Evolutionary conservation across 1,140 invertebrate species (phyloP).

Genomic region (Ericerus pela): DNA sequence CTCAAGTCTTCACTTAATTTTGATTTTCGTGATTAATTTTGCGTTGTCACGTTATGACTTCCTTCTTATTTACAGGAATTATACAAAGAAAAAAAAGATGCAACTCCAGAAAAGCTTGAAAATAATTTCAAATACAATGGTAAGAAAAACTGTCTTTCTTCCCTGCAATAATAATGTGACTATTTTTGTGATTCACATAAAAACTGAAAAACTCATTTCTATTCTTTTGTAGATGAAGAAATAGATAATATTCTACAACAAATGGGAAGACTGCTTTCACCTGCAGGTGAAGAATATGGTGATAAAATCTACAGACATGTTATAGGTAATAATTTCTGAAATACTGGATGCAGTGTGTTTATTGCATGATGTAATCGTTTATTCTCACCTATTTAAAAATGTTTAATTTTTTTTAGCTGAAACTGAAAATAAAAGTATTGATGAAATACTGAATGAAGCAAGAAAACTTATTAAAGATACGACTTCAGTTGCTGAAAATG

Average conservation of each 20-base stretch:
- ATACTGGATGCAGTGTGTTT: background rate
- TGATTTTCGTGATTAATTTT: background rate
- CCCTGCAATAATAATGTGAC: background rate
- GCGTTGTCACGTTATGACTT: background rate
- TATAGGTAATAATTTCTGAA: background rate
- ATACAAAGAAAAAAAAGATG: background rate
- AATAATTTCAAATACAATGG: background rate
- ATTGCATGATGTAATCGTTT: background rate
- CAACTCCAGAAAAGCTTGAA: background rate
- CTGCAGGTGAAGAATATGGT: background rate
- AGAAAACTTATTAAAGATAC: background rate
- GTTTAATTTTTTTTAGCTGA: background rate
- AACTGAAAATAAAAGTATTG: slow-evolving; percentile 3
- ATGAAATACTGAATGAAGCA: background rate
- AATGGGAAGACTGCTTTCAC: background rate
- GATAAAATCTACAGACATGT: background rate
- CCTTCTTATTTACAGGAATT: background rate
- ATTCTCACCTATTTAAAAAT: background rate
- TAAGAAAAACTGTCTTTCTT: background rate
- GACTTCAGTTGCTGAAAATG: background rate
- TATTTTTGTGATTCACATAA: no score
- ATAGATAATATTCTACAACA: background rate
- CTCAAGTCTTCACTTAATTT: background rate
- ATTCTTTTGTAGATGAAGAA: background rate
- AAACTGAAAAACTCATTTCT: no score